phyloP scores from a whole-genome alignment of 1,140 invertebrate species.

The Tetranychus urticae region DNA sequence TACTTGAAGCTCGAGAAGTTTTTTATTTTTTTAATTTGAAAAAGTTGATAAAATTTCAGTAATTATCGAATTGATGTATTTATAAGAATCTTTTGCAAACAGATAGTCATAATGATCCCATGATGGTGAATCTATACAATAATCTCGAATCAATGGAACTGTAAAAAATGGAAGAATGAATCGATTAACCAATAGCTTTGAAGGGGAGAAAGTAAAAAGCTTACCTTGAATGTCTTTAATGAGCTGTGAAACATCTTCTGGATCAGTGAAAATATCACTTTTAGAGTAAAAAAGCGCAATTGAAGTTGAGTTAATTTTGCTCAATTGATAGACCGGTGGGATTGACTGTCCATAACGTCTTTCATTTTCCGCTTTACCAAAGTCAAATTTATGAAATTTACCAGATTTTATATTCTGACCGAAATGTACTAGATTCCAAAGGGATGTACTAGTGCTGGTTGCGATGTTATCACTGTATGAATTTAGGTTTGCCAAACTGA shows the following conservation, averaged over 20 bases:
- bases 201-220: not conserved
- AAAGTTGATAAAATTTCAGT: no score
- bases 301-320: not conserved
- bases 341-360: not conserved
- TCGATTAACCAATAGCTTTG: not conserved
- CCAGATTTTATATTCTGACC: conserved; percentile 18
- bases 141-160: not conserved
- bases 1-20: no score
- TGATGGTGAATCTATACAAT: not conserved
- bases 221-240: not conserved
- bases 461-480: conserved; percentile 45
- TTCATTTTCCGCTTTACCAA: not conserved
- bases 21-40: no score
- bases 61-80: no score
- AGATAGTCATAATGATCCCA: conserved; percentile 6
- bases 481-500: not conserved
- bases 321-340: conserved; percentile 1
- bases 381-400: not conserved
- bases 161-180: not conserved
- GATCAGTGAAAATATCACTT: not conserved
- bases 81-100: not conserved
- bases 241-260: not conserved
- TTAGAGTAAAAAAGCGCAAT: conserved; percentile 1
- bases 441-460: conserved; percentile 58
- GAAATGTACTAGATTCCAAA: conserved; percentile 41